Base-by-base conservation (phyloP, 2,113 vertebrate species). In the Malurus cyaneus region DNA sequence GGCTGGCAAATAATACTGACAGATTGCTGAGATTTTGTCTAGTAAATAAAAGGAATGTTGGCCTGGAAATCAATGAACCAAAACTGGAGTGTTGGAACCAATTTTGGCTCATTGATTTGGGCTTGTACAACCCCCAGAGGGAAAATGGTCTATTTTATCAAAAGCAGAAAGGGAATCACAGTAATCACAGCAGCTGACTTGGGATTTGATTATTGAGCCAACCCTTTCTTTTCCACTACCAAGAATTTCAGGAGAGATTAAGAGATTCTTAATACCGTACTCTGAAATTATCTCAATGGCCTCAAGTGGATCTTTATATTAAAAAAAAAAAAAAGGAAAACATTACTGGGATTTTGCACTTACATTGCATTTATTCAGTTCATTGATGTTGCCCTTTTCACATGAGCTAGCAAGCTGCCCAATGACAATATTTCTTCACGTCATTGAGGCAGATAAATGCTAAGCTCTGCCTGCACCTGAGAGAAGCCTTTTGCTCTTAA, bases 101-200 rank as follows among this genome's bases (percentile, higher is more conserved):
- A 88, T 95, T 92, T 92, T 88, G 23, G 39, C 77, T 92, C 80
- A 88, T 93, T 92, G 93, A 94, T 92, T 91, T 61, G 64, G 67
- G 52, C 56, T 92, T 65, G 39, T 50, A 62, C 32, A 59, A 59
- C 11, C 20, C 64, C 47, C 72, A 73, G 61, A 86, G 54, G 83
- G 34, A 86, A 88, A 54, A 80, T 32, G 41, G 26, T 81, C 50
- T 78, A n/a, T 89, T 87, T 94, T 80, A 81, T 73, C 77, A 78
- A 66, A 91, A 84, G 29, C 12, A 66, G 32, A 71, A 84, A 36
- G 25, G 56, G 77, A 95, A 94, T 84, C 42, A 70, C 72, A 60
- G 72, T 71, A 94, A 89, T 85, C 61, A 71, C 20, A 74, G 34
- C 26, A 91, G 23, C 24, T 85, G 61, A 47, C 36, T 74, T 79